Conservation (phyloP, 2,797 vertebrate species). For the Semotilus atromaculatus region DNA sequence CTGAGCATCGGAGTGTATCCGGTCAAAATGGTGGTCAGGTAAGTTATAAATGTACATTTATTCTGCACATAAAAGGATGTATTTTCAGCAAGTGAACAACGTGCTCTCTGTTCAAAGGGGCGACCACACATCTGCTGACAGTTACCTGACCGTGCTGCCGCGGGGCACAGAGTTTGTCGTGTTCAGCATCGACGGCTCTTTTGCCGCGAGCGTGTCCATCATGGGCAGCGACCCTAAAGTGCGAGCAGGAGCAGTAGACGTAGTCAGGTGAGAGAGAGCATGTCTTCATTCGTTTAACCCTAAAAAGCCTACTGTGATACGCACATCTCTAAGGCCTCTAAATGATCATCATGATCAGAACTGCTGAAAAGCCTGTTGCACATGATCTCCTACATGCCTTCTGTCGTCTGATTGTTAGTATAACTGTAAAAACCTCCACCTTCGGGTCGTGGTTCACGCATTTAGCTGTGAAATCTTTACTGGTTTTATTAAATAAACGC, state of each 20-base stretch:
- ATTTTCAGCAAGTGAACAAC: neutral
- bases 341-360: neutral
- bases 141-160: constrained; percentile 91
- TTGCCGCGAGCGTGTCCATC: constrained; percentile 96
- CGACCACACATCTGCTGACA: constrained; percentile 94
- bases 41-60: neutral
- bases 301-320: neutral
- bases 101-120: constrained; percentile 77
- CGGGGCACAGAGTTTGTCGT: constrained; percentile 94
- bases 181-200: constrained; percentile 97
- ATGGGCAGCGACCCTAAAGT: constrained; percentile 99
- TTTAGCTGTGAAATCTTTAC: neutral
- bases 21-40: constrained; percentile 99
- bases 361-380: neutral
- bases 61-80: neutral
- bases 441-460: neutral
- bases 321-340: neutral
- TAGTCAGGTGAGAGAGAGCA: constrained; percentile 84
- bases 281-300: neutral
- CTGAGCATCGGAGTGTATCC: constrained; percentile 96
- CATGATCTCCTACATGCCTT: neutral
- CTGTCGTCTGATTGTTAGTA: neutral
- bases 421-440: neutral
- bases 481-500: neutral
- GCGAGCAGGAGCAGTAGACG: constrained; percentile 93